Evolutionary conservation across 2,888 invertebrate genomes (phyloP).

Genomic region (Scaptodrosophila latifasciaeformis): DNA sequence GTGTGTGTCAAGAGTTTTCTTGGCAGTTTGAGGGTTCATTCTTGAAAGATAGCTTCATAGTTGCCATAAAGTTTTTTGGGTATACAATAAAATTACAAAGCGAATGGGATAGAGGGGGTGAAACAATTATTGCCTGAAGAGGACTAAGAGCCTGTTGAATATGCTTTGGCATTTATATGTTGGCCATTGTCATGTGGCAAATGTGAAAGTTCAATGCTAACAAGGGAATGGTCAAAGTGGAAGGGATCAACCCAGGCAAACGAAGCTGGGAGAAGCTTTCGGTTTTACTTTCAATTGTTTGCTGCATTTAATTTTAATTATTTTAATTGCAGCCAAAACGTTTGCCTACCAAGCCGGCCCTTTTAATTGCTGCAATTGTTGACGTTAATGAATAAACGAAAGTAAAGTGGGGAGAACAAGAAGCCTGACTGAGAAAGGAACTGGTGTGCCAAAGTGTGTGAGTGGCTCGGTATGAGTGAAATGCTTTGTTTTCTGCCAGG

Average conservation of each 20-base stretch:
- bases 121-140: not conserved
- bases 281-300: conserved; percentile 10
- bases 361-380: conserved; percentile 12
- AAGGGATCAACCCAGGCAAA: not conserved
- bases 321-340: conserved; percentile 63
- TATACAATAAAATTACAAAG: not conserved
- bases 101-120: too few species aligned
- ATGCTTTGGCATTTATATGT: not conserved
- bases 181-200: conserved; percentile 13
- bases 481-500: too few species aligned
- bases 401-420: conserved; percentile 1
- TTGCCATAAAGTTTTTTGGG: conserved; percentile 41
- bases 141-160: not conserved
- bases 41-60: conserved; percentile 53
- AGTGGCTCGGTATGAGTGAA: too few species aligned
- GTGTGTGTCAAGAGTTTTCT: conserved; percentile 14
- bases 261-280: conserved; percentile 14
- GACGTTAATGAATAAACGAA: conserved; percentile 18
- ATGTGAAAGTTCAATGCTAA: conserved; percentile 50
- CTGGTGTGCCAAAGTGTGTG: too few species aligned
- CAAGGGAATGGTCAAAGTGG: conserved; percentile 1
- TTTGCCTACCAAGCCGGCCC: not conserved
- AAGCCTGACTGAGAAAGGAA: not conserved
- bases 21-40: conserved; percentile 22
- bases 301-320: conserved; percentile 48